Evolutionary conservation across 64 coral and sea anemone genomes (phyloP), one percentile per base, ranked within the genome.

Genomic region (Stichodactyla mertensii): DNA sequence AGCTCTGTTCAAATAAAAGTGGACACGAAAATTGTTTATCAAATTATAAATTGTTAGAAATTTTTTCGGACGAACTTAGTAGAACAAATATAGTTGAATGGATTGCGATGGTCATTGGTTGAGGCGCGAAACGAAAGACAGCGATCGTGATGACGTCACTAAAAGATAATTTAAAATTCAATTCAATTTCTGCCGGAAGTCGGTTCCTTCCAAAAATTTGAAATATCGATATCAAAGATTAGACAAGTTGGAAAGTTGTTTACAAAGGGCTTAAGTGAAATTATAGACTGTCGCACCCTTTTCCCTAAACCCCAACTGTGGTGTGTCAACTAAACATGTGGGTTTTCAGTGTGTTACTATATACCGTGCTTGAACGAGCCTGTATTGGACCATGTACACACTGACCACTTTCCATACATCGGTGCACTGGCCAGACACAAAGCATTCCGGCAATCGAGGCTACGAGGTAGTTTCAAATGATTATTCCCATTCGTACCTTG

Each of bases 211-310:
- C 69, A 74, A 74, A 74, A 31, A 74, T 74, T 74, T 36, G 22
- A 74, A 74, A 74, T 66, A 74, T 26, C 24, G 69, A 74, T 74
- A 31, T 31, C 69, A 74, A 74, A 74, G 22, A 74, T 74, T 27
- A 74, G 22, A 31, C 69, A 74, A 74, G 69, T 31, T 31, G 24
- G 22, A 22, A n/a, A n/a, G 62, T 66, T 3, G 62, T 66, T 66
- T 66, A n/a, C 62, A 6, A 22, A 66, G 62, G 62, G 18, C 18
- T 66, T 66, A 66, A 6, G 5, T n/a, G 22, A 5, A 22, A n/a
- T 66, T n/a, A 9, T 22, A 22, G 36, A 45, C 36, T 45, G 36
- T 45, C 36, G 1, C 36, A 45, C 3, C 36, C 36, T 45, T 4
- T 45, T 45, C 36, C 36, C 36, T 2, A 45, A 36, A 45, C 1